A percentile compares a stretch with the other conserved stretches of the same genome.
Conservation (phyloP, 2,113 vertebrate genomes). For the Eonycteris spelaea region DNA sequence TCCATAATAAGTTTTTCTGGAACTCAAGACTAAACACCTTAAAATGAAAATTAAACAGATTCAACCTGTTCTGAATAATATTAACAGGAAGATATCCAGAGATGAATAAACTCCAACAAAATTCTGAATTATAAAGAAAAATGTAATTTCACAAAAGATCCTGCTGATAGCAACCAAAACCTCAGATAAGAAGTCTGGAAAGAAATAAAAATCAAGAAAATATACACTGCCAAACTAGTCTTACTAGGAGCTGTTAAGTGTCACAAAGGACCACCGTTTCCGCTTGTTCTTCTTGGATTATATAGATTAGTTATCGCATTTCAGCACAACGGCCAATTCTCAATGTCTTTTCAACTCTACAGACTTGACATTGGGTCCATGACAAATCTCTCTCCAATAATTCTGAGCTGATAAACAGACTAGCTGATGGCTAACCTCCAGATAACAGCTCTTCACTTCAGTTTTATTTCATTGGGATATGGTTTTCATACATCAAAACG, state of each 20-base stretch:
- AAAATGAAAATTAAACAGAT: not conserved
- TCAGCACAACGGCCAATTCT: not conserved
- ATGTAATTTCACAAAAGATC: not conserved
- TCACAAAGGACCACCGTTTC: not conserved
- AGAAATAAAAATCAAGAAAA: conserved; percentile 6
- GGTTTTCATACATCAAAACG: conserved; percentile 66
- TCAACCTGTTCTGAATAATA: not conserved
- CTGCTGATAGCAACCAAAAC: not conserved
- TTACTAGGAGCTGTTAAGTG: not conserved
- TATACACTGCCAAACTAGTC: not conserved
- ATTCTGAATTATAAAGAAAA: not conserved
- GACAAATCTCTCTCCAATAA: conserved; percentile 36
- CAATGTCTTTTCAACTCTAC: not conserved
- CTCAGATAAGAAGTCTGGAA: not conserved
- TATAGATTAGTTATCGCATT: conserved; percentile 7
- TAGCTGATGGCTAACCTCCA: conserved; percentile 32
- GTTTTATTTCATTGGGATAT: conserved; percentile 68
- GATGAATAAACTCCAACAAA: conserved; percentile 6
- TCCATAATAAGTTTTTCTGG: not conserved
- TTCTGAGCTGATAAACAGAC: conserved; percentile 35
- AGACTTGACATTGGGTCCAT: conserved; percentile 41
- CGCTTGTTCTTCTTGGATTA: not conserved
- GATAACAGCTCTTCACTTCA: conserved; percentile 42
- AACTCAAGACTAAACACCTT: not conserved
- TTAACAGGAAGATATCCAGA: not conserved